Percentiles rank a stretch among this genome's conserved stretches.
phyloP scores from a whole-genome alignment of 2,113 vertebrate genomes.

The Nicator chloris region DNA sequence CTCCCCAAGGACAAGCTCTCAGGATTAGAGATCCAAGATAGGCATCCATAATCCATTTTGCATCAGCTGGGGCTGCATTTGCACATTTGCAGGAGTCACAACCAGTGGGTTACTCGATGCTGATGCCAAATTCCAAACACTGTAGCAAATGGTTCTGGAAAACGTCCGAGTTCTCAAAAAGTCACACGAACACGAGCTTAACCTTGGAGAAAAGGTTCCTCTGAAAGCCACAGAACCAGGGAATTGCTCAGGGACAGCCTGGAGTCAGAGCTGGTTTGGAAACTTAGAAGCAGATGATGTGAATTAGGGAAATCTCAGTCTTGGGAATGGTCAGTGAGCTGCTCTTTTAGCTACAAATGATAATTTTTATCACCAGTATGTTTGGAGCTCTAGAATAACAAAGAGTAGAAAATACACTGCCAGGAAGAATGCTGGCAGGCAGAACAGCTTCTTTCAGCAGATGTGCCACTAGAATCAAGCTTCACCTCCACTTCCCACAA shows the following conservation, averaged over 20 bases:
- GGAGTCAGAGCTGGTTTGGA: not conserved
- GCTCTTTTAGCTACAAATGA: not conserved
- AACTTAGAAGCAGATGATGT: not conserved
- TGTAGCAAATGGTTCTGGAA: not conserved
- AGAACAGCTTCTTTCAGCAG: not conserved
- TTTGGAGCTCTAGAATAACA: not conserved
- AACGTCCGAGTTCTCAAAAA: not conserved
- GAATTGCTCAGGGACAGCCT: not conserved
- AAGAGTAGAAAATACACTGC: not conserved
- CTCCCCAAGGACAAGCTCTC: constrained; percentile 12
- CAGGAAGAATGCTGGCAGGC: not conserved
- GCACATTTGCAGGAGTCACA: not conserved
- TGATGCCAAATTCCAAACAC: not conserved
- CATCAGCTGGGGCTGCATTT: not conserved
- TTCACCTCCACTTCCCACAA: not conserved
- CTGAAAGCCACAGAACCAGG: not conserved
- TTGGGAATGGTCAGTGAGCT: not conserved
- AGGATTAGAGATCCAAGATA: constrained; percentile 2
- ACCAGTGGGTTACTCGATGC: not conserved
- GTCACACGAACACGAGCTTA: not conserved
- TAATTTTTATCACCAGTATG: not conserved
- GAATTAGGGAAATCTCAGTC: not conserved
- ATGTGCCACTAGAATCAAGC: not conserved
- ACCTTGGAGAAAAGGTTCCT: not conserved
- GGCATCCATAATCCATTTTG: constrained; percentile 23